Percentiles rank a stretch among this genome's conserved stretches.
These are phyloP conservation scores for Megaustenia siamemsis DNA, from an alignment of 2,888 invertebrate species.

Conservation along the genomic window DNA sequence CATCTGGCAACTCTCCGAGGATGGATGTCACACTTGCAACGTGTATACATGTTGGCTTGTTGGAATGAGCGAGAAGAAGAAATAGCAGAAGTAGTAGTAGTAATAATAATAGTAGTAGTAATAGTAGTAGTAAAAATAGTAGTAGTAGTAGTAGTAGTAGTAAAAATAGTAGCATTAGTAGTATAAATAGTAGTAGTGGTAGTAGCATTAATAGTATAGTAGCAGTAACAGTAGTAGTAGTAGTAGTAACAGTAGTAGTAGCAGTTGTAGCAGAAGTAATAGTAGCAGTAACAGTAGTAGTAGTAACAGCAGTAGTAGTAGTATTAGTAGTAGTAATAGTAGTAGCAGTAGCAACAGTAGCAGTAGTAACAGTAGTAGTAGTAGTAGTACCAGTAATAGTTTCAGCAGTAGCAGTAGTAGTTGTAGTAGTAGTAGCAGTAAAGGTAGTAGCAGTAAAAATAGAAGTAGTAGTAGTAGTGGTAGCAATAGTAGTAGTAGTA, in stretches of 20 bases:
- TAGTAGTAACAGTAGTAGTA: not conserved
- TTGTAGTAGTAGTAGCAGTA: conserved; percentile 4
- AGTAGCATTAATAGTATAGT: not conserved
- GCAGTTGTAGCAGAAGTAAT: not conserved
- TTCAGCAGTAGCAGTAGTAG: not conserved
- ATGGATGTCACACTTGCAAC: not conserved
- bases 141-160: not conserved
- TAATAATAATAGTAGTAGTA: not conserved
- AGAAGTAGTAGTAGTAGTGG: not conserved
- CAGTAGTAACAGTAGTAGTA: too few relatives aligned
- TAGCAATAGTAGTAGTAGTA: not conserved
- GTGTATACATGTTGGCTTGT: too few relatives aligned
- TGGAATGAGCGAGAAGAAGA: not conserved
- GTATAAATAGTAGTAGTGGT: too few relatives aligned
- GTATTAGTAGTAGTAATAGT: too few relatives aligned
- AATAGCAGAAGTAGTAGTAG: too few relatives aligned
- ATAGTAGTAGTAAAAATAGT: not conserved
- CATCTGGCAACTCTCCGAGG: not conserved
- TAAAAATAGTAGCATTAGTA: not conserved
- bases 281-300: too few relatives aligned
- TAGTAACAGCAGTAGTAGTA: not conserved
- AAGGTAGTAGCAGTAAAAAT: not conserved
- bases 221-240: not conserved
- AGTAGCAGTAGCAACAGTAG: too few relatives aligned
- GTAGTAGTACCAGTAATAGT: too few relatives aligned